Evolutionary conservation across 2,888 invertebrate species (phyloP), one percentile per base, ranked within the genome.

Genomic region (Mycalesis mineus): DNA sequence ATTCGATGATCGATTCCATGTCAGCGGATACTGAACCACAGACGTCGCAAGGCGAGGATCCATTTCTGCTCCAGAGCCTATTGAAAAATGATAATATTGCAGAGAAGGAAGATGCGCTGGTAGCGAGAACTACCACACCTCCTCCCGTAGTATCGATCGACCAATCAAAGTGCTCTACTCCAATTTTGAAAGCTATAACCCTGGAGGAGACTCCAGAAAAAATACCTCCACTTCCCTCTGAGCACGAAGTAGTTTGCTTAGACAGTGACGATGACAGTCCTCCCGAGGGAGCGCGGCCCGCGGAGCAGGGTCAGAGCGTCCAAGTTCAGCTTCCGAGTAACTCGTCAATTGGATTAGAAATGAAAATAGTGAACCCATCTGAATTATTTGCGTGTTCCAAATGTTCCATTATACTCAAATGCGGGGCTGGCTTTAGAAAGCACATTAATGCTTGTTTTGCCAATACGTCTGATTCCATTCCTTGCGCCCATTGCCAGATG

Each of bases 251-350:
- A 0, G 73, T 84, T 11, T 82, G 81, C 44, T 64, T 88, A 36
- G 88, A 89, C 51, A 88, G 88, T 54, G 89, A 90, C 29, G 89
- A 88, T 0, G 89, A 88, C 2, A 72, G 67, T 28, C 29, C 65
- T 11, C 63, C 60, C 14, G 60, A 65, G 22, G 62, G 76, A 31
- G 73, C 80, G 9, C 62, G 78, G 1, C 76, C 80, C 41, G 17
- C 3, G 15, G 15, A 51, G 0, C 9, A 1, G 6, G 9, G 15
- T 14, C 41, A 37, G 7, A 28, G 29, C 1, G 9, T 4, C 17
- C 13, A n/a, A 31, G n/a, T 13, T 33, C 0, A 3, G 13, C 7
- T 22, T 13, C 39, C 22, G 22, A 22, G 22, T 4, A 22, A 22
- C 3, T 22, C 22, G 22, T 5, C 28, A 36, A n/a, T 13, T 2